Evolutionary conservation across 1,140 invertebrate species (phyloP), one percentile per base, ranked within the genome.

Genomic region (Trinorchestia longiramus): DNA sequence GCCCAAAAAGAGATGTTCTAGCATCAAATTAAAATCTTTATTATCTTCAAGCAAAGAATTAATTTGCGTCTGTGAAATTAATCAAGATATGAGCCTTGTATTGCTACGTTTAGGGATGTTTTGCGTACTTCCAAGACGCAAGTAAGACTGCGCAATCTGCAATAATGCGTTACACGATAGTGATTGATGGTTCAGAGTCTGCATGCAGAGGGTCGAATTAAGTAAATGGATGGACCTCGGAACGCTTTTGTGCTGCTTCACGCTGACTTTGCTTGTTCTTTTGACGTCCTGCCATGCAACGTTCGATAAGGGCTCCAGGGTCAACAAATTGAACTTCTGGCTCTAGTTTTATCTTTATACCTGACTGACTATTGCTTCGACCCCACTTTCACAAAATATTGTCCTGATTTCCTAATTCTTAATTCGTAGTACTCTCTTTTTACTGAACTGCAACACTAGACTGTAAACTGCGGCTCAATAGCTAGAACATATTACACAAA

Each of bases 131-230:
- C 36, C 43, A 90, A 17, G 88, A 90, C 88, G 43, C 41, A 43
- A 15, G 88, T 43, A 90, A 41, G 88, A 36, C 88, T 19, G 43
- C 4, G 36, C 88, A 90, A 90, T 90, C 88, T 43, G 88, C 11
- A 41, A 41, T 90, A 90, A 90, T 90, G 88, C 88, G 43, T 41
- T 42, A 90, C 88, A 90, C 36, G 88, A 90, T 90, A 90, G 88
- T 90, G 88, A 90, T 43, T 90, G 88, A 90, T 90, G 88, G 88
- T 0, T 90, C 88, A 28, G 8, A 42, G 88, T 28, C 62, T 4
- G 41, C 88, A 8, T 90, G 88, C 88, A 77, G 62, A 77, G 62
- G 88, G 43, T 43, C 88, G 88, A 90, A 90, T 90, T 90, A 90
- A 90, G 88, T 42, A 90, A 90, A 90, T 90, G 88, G 88, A 90